Conservation (phyloP, 2,888 invertebrate species). For the Chrysodeixis includens region DNA sequence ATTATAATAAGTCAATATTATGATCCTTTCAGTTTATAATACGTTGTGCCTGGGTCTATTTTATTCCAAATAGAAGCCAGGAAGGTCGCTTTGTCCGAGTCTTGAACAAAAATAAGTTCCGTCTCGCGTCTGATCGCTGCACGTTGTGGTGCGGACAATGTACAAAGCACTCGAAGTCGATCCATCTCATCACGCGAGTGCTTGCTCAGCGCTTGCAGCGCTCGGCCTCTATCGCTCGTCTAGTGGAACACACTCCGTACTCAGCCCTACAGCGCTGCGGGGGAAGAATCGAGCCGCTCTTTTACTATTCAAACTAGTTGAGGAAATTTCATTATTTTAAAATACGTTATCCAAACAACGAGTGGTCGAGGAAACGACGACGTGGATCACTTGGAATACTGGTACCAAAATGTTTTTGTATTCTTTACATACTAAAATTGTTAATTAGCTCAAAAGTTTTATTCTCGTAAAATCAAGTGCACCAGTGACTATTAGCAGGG, state of each 20-base stretch:
- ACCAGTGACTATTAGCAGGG: too few species aligned
- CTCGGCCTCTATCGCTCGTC: too few species aligned
- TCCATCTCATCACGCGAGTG: conserved; percentile 52
- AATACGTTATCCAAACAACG: conserved; percentile 30
- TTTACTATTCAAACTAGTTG: conserved; percentile 33
- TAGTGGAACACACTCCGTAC: conserved; percentile 1
- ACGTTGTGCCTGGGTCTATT: background rate
- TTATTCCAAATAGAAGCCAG: conserved; percentile 7
- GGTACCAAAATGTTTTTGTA: background rate
- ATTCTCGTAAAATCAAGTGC: background rate
- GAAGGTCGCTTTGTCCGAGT: conserved; percentile 13
- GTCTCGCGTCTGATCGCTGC: conserved; percentile 22
- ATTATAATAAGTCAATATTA: too few species aligned
- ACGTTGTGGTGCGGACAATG: conserved; percentile 46
- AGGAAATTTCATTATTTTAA: conserved; percentile 38
- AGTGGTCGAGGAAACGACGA: conserved; percentile 8
- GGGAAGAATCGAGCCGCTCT: conserved; percentile 24
- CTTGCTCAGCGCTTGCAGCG: conserved; percentile 50
- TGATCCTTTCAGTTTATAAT: too few species aligned
- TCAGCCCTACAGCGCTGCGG: conserved; percentile 27
- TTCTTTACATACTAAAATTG: background rate
- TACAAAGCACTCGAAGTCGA: conserved; percentile 52
- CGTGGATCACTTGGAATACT: background rate
- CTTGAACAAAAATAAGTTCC: conserved; percentile 1
- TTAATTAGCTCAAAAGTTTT: background rate